Conservation (phyloP, 2,113 vertebrate species). For the Cyprinodon tularosa region DNA sequence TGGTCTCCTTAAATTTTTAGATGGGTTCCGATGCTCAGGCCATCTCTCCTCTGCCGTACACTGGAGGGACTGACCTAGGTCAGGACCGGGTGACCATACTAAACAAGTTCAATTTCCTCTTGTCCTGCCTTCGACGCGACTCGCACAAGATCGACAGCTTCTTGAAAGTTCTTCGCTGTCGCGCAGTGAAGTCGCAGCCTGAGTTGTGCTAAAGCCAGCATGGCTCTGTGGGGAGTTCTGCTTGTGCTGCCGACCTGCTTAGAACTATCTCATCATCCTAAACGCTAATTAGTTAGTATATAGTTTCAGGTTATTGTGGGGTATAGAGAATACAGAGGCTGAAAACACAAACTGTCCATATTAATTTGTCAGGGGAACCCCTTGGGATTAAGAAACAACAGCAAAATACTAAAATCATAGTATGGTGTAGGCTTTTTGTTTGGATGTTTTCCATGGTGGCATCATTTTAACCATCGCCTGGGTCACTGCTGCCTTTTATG, state of each 20-base stretch:
- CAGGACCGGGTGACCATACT: slow-evolving; percentile 74
- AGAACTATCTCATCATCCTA: neutral
- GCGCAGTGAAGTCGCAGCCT: slow-evolving; percentile 67
- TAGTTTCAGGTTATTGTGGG: neutral
- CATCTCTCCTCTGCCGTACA: slow-evolving; percentile 72
- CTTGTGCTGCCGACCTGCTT: neutral
- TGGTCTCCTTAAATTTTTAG: slow-evolving; percentile 48
- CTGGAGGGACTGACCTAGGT: slow-evolving; percentile 53
- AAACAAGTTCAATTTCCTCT: slow-evolving; percentile 78
- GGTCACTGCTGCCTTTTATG: neutral
- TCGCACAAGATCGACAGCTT: slow-evolving; percentile 86
- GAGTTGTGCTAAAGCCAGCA: slow-evolving; percentile 70
- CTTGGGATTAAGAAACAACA: neutral
- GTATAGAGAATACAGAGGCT: neutral
- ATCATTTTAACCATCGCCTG: neutral
- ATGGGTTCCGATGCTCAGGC: slow-evolving; percentile 73
- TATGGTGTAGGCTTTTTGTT: neutral
- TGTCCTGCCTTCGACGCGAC: slow-evolving; percentile 83
- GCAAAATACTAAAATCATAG: neutral
- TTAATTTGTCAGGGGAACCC: neutral
- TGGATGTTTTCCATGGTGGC: neutral
- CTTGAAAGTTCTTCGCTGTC: slow-evolving; percentile 81
- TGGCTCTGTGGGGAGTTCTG: slow-evolving; percentile 1
- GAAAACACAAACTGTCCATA: neutral
- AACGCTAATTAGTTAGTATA: neutral